Conservation (phyloP, 2,113 vertebrate species). For the Cervus canadensis region DNA sequence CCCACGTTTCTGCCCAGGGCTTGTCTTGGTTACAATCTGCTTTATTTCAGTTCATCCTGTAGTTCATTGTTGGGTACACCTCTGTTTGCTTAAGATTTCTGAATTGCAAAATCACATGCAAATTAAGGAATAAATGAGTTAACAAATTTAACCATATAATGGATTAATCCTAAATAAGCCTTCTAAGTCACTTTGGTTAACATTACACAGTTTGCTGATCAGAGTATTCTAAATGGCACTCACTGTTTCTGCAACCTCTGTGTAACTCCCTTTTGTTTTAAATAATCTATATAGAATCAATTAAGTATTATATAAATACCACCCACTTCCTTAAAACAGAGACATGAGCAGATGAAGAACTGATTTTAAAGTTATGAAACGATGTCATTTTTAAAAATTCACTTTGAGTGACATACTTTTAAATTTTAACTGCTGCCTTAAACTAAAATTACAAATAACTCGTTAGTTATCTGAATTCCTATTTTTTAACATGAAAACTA, state of each 20-base stretch:
- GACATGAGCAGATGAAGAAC: constrained; percentile 42
- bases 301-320: constrained; percentile 55
- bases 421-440: constrained; percentile 31
- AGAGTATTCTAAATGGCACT: neutral
- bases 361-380: constrained; percentile 51
- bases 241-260: constrained; percentile 30
- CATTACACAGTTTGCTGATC: constrained; percentile 14
- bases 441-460: constrained; percentile 31
- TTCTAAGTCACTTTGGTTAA: constrained; percentile 55
- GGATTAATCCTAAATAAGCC: constrained; percentile 48
- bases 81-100: constrained; percentile 37
- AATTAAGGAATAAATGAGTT: constrained; percentile 48
- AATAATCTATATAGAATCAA: constrained; percentile 50
- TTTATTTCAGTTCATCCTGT: constrained; percentile 40
- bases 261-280: constrained; percentile 52
- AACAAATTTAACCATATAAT: constrained; percentile 38
- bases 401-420: constrained; percentile 38
- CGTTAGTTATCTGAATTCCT: constrained; percentile 27
- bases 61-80: neutral
- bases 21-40: neutral
- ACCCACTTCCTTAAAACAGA: constrained; percentile 46
- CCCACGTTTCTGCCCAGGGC: neutral
- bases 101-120: constrained; percentile 50
- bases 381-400: constrained; percentile 24
- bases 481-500: neutral